Conservation (phyloP, 2,888 invertebrate species). For the Drosophila mimetica region DNA sequence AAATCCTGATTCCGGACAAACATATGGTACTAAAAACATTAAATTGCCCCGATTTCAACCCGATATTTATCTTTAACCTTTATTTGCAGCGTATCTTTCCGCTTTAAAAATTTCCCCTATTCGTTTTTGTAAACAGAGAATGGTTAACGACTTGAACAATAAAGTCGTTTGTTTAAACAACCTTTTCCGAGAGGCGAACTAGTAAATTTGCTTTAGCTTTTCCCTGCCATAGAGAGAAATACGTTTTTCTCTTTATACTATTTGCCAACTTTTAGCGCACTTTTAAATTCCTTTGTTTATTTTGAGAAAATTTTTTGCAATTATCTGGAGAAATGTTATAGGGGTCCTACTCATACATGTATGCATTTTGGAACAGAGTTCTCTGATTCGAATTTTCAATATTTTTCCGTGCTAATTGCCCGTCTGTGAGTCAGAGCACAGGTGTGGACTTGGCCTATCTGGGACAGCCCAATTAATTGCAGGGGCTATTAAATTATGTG, state of each 20-base stretch:
- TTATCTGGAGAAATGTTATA: neutral
- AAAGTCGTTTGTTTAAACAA: conserved; percentile 23
- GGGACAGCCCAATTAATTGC: conserved; percentile 33
- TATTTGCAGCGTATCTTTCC: neutral
- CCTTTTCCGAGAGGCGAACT: neutral
- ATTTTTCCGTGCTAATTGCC: neutral
- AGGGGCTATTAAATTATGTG: conserved; percentile 22
- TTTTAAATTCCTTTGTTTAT: conserved; percentile 4
- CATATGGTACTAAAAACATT: conserved; percentile 18
- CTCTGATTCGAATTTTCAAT: neutral
- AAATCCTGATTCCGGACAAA: conserved; percentile 8
- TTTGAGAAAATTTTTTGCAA: neutral
- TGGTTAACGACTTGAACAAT: conserved; percentile 12
- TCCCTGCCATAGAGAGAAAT: neutral
- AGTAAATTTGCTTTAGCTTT: conserved; percentile 12
- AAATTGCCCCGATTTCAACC: conserved; percentile 5
- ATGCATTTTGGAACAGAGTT: neutral
- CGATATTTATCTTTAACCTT: neutral
- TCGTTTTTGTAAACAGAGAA: neutral
- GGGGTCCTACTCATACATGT: neutral
- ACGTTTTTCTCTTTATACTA: neutral
- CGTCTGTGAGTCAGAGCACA: conserved; percentile 23
- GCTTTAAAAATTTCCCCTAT: conserved; percentile 25
- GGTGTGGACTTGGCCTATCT: conserved; percentile 28
- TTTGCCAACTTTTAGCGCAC: neutral